These are phyloP conservation scores for Heliconius aoede DNA, from an alignment of 2,888 invertebrate species.

Conservation along the genomic window DNA sequence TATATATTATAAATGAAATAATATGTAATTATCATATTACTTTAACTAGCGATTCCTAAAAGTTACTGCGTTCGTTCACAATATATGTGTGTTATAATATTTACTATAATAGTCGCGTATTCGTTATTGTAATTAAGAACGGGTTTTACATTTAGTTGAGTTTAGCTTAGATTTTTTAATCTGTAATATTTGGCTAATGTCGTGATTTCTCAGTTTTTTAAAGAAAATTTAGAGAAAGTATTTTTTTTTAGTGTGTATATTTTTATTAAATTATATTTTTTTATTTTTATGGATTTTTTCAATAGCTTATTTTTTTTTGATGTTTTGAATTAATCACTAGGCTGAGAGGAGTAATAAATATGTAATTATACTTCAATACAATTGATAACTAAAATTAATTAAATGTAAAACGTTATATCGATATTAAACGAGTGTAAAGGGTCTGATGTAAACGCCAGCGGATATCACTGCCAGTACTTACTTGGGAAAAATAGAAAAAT, in stretches of 20 bases:
- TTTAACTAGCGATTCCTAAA: slow-evolving; percentile 43
- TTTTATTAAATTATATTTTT: background rate
- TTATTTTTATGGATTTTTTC: background rate
- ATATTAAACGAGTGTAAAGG: slow-evolving; percentile 27
- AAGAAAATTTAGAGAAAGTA: no score
- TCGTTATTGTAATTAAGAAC: slow-evolving; percentile 32
- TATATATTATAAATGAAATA: slow-evolving; percentile 15
- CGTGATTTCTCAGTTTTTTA: background rate
- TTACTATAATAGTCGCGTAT: slow-evolving; percentile 40
- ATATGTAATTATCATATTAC: slow-evolving; percentile 9
- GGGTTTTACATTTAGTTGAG: slow-evolving; percentile 10
- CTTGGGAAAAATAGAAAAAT: background rate
- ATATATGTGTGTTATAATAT: slow-evolving; percentile 34
- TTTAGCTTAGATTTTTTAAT: background rate
- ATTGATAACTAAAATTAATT: slow-evolving; percentile 20
- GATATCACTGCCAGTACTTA: slow-evolving; percentile 44
- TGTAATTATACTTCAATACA: slow-evolving; percentile 9
- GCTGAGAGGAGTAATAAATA: slow-evolving; percentile 2
- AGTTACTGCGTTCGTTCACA: slow-evolving; percentile 31
- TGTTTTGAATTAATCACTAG: background rate
- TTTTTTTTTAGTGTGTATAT: background rate
- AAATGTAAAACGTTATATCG: slow-evolving; percentile 29
- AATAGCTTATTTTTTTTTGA: background rate
- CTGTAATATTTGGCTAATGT: background rate
- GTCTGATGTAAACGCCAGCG: slow-evolving; percentile 43